These are phyloP conservation scores for Brachionus paranguensis DNA, from an alignment of 1,140 invertebrate genomes.

Conservation along the genomic window DNA sequence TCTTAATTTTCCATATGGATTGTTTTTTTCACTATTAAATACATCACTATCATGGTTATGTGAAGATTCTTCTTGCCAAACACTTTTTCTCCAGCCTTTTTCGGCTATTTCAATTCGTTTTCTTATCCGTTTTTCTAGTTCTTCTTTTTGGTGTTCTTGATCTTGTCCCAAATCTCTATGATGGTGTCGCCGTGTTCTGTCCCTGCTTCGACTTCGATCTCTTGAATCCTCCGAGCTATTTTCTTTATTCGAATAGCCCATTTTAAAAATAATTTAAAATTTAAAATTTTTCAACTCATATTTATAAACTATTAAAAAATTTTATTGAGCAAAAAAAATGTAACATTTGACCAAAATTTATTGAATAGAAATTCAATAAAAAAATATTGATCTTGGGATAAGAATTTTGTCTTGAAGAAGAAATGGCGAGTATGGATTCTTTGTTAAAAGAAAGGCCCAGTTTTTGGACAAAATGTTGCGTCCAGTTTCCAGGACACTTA, in stretches of 20 bases:
- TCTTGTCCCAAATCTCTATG: neutral
- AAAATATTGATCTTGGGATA: too few species aligned
- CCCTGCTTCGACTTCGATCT: neutral
- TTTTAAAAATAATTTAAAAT: neutral
- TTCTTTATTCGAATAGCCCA: neutral
- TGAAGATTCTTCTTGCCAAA: conserved; percentile 22
- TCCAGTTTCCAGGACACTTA: neutral
- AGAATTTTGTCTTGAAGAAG: neutral
- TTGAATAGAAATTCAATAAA: too few species aligned
- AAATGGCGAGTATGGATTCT: neutral
- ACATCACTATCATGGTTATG: conserved; percentile 30
- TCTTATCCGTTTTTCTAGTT: neutral
- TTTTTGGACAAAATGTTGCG: neutral
- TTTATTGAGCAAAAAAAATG: neutral
- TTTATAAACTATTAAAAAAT: neutral
- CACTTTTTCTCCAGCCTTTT: conserved; percentile 16
- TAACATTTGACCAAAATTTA: neutral
- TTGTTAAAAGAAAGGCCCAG: neutral
- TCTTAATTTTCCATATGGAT: conserved; percentile 13
- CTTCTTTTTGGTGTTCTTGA: neutral
- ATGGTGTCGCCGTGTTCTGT: neutral
- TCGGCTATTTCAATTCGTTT: conserved; percentile 34
- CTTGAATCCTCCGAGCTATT: neutral
- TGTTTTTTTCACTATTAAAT: conserved; percentile 20
- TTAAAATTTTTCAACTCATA: neutral